Evolutionary conservation across 2,888 invertebrate species (phyloP).

Genomic region (Blera fallax): DNA sequence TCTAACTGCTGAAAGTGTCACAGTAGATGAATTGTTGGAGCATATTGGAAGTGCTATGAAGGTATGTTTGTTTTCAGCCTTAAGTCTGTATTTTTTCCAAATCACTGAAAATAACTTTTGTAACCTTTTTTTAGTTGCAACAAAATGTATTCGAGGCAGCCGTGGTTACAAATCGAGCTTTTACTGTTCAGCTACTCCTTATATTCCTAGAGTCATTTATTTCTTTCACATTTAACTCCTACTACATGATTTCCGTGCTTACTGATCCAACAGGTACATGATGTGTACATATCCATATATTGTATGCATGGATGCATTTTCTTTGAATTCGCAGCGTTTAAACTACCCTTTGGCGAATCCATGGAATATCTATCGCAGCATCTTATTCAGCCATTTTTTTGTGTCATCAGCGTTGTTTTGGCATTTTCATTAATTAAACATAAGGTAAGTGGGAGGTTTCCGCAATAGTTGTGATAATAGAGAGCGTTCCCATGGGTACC

Average conservation of each 20-base stretch:
- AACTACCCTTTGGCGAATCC: conserved; percentile 2
- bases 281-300: neutral
- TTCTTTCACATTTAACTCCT: conserved; percentile 41
- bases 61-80: too few species aligned
- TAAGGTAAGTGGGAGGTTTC: neutral
- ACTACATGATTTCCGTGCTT: conserved; percentile 42
- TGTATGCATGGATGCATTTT: neutral
- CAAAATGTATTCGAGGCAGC: conserved; percentile 37
- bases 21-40: conserved; percentile 1
- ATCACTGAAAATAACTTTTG: too few species aligned
- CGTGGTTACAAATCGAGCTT: conserved; percentile 2
- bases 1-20: neutral
- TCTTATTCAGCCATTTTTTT: conserved; percentile 17
- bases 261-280: conserved; percentile 18
- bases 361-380: conserved; percentile 28
- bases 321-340: conserved; percentile 37
- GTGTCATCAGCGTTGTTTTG: conserved; percentile 1
- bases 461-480: too few species aligned
- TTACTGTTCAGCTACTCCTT: conserved; percentile 15
- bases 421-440: conserved; percentile 16
- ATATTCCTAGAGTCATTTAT: conserved; percentile 56
- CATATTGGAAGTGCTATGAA: conserved; percentile 50
- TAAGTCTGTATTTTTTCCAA: too few species aligned
- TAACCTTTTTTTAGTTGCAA: conserved; percentile 50
- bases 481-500: too few species aligned